Conservation (phyloP, 2,797 vertebrate species). For the Coluber constrictor region DNA sequence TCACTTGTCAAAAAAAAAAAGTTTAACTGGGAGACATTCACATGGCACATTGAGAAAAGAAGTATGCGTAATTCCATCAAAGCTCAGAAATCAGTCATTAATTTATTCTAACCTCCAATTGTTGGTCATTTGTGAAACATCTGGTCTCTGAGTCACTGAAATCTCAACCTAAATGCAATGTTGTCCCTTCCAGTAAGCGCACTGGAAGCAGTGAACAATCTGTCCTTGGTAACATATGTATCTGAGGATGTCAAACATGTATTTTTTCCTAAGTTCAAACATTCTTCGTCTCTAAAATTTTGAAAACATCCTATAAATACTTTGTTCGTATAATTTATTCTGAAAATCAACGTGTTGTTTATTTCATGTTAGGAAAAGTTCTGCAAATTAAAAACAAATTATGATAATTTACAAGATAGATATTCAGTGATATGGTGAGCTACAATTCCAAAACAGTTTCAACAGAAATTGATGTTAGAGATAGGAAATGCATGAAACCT, state of each 20-base stretch:
- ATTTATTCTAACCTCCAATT: constrained; percentile 91
- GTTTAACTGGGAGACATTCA: constrained; percentile 90
- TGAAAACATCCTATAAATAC: constrained; percentile 51
- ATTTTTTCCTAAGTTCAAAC: constrained; percentile 1
- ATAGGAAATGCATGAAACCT: constrained; percentile 67
- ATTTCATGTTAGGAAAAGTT: constrained; percentile 64
- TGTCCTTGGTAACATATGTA: background rate
- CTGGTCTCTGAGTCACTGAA: constrained; percentile 81
- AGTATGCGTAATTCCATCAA: constrained; percentile 99
- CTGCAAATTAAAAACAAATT: constrained; percentile 50
- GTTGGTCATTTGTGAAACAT: constrained; percentile 91
- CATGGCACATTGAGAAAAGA: constrained; percentile 91
- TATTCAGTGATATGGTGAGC: constrained; percentile 65
- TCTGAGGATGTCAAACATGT: background rate
- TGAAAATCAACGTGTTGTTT: constrained; percentile 65
- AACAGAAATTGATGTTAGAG: constrained; percentile 72
- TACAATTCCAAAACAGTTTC: constrained; percentile 68
- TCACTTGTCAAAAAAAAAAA: constrained; percentile 88
- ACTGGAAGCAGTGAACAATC: constrained; percentile 33
- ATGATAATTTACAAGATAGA: constrained; percentile 64
- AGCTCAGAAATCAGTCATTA: constrained; percentile 96
- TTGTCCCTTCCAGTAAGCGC: constrained; percentile 56
- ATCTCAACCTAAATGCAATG: constrained; percentile 70
- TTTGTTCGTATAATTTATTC: constrained; percentile 61
- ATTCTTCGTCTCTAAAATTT: constrained; percentile 52